Conservation (phyloP, 1,140 invertebrate species). For the Probaryconus sp. region DNA sequence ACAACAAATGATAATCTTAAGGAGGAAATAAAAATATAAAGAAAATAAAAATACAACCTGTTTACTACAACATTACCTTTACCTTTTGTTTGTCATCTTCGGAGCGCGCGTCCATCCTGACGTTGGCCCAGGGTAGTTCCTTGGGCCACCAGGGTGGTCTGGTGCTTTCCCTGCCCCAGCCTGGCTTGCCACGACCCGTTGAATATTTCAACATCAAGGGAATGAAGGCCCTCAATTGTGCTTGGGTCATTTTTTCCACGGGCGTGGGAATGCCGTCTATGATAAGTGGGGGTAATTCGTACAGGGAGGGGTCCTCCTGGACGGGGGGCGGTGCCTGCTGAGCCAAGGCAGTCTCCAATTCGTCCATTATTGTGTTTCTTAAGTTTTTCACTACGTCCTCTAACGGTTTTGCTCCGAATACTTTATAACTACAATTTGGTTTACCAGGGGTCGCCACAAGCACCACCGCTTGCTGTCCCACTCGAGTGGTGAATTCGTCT, state of each 20-base stretch:
- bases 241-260: conserved; percentile 99
- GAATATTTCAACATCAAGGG: conserved; percentile 99
- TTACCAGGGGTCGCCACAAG: conserved; percentile 98
- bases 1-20: conserved; percentile 14
- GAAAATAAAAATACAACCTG: too few relatives aligned
- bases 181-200: conserved; percentile 96
- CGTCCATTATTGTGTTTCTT: conserved; percentile 94
- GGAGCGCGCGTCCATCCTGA: conserved; percentile 96
- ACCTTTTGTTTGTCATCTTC: conserved; percentile 99
- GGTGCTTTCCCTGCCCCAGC: conserved; percentile 97
- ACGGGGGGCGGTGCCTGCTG: conserved; percentile 95
- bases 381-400: conserved; percentile 97
- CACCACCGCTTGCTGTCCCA: conserved; percentile 98
- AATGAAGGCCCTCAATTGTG: conserved; percentile 96
- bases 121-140: conserved; percentile 96
- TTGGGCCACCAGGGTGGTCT: conserved; percentile 98
- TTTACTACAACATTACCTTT: too few relatives aligned
- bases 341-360: conserved; percentile 93
- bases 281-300: conserved; percentile 96
- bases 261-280: conserved; percentile 98
- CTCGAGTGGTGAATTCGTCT: conserved; percentile 97
- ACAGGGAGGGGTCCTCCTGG: conserved; percentile 93
- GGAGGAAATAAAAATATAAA: too few relatives aligned
- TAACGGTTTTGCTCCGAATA: conserved; percentile 97
- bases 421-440: conserved; percentile 95